A percentile compares a stretch with the other conserved stretches of the same genome.
These are phyloP conservation scores for Platysternon megacephalum DNA, from an alignment of 2,113 vertebrate species.

Conservation along the genomic window DNA sequence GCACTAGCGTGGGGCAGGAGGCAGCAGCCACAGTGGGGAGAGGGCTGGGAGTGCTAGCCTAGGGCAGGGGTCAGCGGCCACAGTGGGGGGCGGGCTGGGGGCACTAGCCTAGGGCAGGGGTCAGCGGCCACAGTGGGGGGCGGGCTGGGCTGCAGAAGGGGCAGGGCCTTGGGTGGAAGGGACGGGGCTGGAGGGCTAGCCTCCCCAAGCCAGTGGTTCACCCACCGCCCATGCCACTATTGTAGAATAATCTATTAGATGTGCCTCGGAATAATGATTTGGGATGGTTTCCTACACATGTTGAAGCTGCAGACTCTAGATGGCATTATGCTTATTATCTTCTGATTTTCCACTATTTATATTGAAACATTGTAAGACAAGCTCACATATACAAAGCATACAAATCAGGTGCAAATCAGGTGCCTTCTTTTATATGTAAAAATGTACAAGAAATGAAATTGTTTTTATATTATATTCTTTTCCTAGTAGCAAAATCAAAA, in stretches of 20 bases:
- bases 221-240: not conserved
- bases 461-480: not conserved
- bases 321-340: accelerated
- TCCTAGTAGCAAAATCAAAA: not conserved
- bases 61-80: too few relatives aligned
- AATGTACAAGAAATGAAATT: not conserved
- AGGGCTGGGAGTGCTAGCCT: too few relatives aligned
- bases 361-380: not conserved
- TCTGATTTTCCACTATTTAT: not conserved
- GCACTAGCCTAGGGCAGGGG: too few relatives aligned
- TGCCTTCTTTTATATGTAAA: not conserved
- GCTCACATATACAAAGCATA: accelerated
- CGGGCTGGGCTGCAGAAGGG: too few relatives aligned
- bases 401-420: not conserved
- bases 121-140: too few relatives aligned
- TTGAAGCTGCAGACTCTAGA: not conserved
- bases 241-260: not conserved
- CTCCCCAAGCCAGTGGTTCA: too few relatives aligned
- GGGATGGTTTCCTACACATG: not conserved
- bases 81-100: too few relatives aligned
- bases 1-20: too few relatives aligned
- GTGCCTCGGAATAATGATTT: not conserved
- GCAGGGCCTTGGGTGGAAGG: too few relatives aligned
- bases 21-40: too few relatives aligned
- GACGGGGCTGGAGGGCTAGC: too few relatives aligned